Conservation (phyloP, 2,113 vertebrate species). For the Rhynchomys soricoides region DNA sequence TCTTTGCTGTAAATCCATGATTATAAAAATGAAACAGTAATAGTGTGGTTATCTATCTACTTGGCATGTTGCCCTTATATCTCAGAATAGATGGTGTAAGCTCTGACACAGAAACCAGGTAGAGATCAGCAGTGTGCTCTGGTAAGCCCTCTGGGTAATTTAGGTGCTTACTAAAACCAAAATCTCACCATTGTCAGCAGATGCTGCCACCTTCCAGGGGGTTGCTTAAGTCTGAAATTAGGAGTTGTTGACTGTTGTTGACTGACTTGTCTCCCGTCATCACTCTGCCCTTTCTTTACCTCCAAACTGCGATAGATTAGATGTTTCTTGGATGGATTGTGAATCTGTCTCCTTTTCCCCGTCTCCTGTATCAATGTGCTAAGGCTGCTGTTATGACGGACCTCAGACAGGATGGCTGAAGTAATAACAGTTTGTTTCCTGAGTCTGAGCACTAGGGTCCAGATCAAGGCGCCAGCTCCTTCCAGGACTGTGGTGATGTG, state of each 20-base stretch:
- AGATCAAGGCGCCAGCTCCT: not conserved
- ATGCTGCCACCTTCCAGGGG: not conserved
- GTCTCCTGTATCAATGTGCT: not conserved
- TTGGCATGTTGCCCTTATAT: not conserved
- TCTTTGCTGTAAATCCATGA: not conserved
- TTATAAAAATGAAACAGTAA: not conserved
- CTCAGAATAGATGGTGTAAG: not conserved
- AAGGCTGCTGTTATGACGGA: not conserved
- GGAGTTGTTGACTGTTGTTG: not conserved
- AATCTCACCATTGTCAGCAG: not conserved
- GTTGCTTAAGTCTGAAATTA: not conserved
- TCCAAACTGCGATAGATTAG: not conserved
- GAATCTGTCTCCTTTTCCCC: not conserved
- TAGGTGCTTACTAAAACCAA: not conserved
- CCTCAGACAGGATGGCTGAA: not conserved
- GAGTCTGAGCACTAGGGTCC: not conserved
- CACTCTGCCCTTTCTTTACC: not conserved
- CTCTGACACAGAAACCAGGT: not conserved
- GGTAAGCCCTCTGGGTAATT: not conserved
- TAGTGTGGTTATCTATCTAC: not conserved
- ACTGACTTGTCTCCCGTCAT: not conserved
- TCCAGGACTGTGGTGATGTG: not conserved
- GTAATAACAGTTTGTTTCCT: not conserved
- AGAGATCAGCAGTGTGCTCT: not conserved
- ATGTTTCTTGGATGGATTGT: not conserved